Evolutionary conservation across 2,888 invertebrate genomes (phyloP).

Genomic region (Synanthedon tipuliformis): DNA sequence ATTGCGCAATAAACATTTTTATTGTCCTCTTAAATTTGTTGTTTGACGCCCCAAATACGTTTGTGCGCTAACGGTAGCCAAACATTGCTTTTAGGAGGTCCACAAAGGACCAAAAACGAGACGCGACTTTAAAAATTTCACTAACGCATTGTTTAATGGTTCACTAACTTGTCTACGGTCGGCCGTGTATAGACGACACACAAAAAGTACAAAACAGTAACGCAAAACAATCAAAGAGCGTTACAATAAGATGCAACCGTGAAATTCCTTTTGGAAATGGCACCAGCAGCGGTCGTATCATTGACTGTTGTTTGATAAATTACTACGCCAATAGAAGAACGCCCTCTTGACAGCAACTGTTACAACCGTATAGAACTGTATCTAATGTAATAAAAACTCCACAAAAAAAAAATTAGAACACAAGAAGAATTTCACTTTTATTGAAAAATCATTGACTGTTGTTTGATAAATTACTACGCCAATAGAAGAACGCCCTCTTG

Average conservation of each 20-base stretch:
- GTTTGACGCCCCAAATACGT: constrained; percentile 11
- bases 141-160: constrained; percentile 34
- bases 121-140: constrained; percentile 41
- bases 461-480: no score
- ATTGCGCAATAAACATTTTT: constrained; percentile 51
- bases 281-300: constrained; percentile 57
- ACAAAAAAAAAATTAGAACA: no score
- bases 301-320: constrained; percentile 53
- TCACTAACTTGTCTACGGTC: constrained; percentile 20
- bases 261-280: constrained; percentile 45
- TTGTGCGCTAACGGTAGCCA: constrained; percentile 60
- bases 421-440: no score
- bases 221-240: constrained; percentile 41
- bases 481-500: constrained; percentile 52
- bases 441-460: no score
- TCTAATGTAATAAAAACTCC: no score
- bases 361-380: neutral
- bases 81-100: constrained; percentile 40
- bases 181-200: constrained; percentile 35
- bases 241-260: constrained; percentile 40
- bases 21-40: constrained; percentile 25
- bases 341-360: constrained; percentile 24
- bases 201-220: constrained; percentile 31
- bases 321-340: constrained; percentile 52
- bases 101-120: constrained; percentile 39